Evolutionary conservation across 1,140 invertebrate genomes (phyloP).

Genomic region (Dendroctonus valens): DNA sequence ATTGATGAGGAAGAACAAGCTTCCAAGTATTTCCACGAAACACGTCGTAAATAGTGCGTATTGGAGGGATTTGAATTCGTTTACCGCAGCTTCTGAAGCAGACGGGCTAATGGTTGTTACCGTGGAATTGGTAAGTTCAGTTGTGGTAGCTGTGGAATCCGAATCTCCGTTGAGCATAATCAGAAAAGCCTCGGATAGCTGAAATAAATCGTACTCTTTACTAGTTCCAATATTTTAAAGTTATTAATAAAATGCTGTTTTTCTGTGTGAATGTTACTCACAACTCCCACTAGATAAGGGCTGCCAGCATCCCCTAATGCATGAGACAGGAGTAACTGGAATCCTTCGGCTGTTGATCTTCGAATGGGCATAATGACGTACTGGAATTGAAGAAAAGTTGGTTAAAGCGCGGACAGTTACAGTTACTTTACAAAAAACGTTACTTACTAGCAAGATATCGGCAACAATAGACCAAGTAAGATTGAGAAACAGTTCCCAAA

Average conservation of each 20-base stretch:
- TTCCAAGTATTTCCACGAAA: constrained; percentile 87
- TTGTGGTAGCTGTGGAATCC: neutral
- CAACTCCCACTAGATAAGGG: constrained; percentile 87
- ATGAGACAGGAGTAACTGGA: constrained; percentile 93
- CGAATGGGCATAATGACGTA: constrained; percentile 90
- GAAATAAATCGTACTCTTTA: no score
- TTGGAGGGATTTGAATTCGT: constrained; percentile 77
- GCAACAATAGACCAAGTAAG: constrained; percentile 98
- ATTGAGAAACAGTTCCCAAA: constrained; percentile 82
- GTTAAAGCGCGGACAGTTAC: neutral
- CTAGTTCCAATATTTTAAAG: no score
- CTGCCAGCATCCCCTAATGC: constrained; percentile 91
- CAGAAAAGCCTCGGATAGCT: constrained; percentile 71
- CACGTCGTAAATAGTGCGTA: constrained; percentile 89
- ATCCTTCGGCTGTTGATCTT: constrained; percentile 89
- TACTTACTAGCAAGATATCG: constrained; percentile 93
- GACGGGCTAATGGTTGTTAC: constrained; percentile 13
- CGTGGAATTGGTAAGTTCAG: neutral
- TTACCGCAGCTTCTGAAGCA: constrained; percentile 39
- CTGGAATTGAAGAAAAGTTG: constrained; percentile 53
- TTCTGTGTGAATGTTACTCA: constrained; percentile 55
- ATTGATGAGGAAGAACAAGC: constrained; percentile 86
- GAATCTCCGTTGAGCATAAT: constrained; percentile 27
- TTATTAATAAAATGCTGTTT: constrained; percentile 4
- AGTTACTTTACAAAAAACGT: neutral